phyloP scores from a whole-genome alignment of 2,113 vertebrate genomes.

The Aythya baeri region DNA sequence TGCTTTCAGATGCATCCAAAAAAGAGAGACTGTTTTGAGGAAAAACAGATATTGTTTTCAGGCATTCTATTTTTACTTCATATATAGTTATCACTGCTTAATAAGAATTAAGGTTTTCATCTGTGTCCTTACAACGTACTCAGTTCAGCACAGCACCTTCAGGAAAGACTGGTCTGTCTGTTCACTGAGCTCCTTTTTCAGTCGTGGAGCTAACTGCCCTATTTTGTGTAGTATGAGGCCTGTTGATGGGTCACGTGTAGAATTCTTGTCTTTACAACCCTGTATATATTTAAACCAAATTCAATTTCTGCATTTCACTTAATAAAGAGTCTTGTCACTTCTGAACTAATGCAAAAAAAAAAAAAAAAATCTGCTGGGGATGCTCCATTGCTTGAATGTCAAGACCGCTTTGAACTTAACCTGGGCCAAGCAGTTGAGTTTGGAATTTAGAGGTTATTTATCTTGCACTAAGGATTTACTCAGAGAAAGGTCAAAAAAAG shows the following conservation, averaged over 20 bases:
- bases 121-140: accelerated
- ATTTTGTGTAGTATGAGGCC: neutral
- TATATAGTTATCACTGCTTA: neutral
- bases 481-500: neutral
- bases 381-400: neutral
- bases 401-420: neutral
- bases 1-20: neutral
- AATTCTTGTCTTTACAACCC: neutral
- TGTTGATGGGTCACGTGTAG: neutral
- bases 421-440: neutral
- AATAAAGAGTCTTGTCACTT: neutral
- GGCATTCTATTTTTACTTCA: neutral
- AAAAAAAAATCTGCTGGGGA: neutral
- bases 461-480: neutral
- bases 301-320: neutral
- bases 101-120: neutral
- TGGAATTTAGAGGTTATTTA: neutral
- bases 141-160: neutral
- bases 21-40: neutral
- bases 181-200: neutral
- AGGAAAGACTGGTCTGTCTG: neutral
- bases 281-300: neutral
- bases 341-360: neutral
- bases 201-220: neutral
- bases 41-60: neutral